Conservation (phyloP, 2,888 invertebrate genomes). For the Chouioia cunea region DNA sequence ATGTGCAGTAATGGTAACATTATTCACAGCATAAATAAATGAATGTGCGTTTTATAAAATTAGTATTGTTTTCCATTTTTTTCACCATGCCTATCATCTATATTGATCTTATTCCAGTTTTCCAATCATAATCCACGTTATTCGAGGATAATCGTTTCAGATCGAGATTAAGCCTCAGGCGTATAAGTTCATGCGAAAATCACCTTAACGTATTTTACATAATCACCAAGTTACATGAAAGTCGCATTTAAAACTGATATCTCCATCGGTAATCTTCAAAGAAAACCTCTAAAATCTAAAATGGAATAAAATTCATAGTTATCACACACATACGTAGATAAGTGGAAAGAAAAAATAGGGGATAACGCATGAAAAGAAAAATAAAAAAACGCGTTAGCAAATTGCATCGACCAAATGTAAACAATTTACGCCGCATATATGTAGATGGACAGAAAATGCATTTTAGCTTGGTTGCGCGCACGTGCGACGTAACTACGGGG, state of each 20-base stretch:
- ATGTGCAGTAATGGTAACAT: slow-evolving; percentile 37
- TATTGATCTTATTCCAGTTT: too few species aligned
- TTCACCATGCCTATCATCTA: too few species aligned
- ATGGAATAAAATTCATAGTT: background rate
- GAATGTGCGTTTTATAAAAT: slow-evolving; percentile 40
- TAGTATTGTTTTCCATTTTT: background rate
- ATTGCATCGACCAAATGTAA: background rate
- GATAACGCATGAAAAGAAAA: background rate
- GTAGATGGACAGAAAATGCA: background rate
- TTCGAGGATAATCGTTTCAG: too few species aligned
- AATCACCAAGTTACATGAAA: background rate
- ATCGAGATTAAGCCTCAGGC: too few species aligned
- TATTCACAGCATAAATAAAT: slow-evolving; percentile 42
- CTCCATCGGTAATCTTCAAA: background rate
- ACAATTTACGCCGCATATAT: background rate
- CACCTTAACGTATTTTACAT: background rate
- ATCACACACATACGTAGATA: background rate
- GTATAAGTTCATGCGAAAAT: background rate
- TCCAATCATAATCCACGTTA: too few species aligned
- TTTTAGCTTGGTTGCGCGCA: background rate
- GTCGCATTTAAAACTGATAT: background rate
- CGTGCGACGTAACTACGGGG: too few species aligned
- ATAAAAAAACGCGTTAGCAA: background rate
- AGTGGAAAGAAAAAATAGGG: slow-evolving; percentile 7
- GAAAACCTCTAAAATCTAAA: background rate